These are phyloP conservation scores for Gadopsis marmoratus DNA, from an alignment of 2,797 vertebrate species.

Conservation along the genomic window DNA sequence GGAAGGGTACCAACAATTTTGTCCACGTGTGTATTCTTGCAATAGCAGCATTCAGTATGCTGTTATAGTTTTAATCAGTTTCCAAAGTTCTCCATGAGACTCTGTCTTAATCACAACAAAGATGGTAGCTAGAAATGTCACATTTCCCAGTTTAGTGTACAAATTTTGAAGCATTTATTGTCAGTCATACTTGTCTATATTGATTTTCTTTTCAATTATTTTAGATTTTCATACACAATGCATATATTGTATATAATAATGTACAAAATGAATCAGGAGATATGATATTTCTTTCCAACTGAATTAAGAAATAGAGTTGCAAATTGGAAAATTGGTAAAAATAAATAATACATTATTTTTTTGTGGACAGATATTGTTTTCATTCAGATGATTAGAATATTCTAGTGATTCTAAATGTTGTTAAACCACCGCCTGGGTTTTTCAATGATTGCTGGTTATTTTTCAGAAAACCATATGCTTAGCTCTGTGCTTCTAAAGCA, in stretches of 20 bases:
- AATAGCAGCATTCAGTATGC: neutral
- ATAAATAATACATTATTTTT: neutral
- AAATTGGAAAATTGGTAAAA: neutral
- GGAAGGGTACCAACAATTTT: too few relatives aligned
- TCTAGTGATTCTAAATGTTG: neutral
- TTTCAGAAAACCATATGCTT: neutral
- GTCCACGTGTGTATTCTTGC: neutral
- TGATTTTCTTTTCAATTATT: neutral
- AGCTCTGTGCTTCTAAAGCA: neutral
- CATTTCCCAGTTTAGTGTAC: neutral
- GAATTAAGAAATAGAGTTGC: neutral
- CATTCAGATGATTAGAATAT: neutral
- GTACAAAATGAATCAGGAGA: neutral
- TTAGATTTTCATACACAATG: neutral
- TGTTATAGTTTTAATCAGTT: neutral
- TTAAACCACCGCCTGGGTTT: neutral
- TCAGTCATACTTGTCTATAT: neutral
- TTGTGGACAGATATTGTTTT: neutral
- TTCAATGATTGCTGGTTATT: neutral
- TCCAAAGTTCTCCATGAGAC: neutral
- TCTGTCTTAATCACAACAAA: neutral
- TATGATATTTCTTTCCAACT: neutral
- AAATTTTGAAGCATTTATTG: neutral
- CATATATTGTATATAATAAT: constrained; percentile 4
- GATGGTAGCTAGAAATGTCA: neutral